These are phyloP conservation scores for Hypselothyrea guttata DNA, from an alignment of 2,888 invertebrate species.

Conservation along the genomic window DNA sequence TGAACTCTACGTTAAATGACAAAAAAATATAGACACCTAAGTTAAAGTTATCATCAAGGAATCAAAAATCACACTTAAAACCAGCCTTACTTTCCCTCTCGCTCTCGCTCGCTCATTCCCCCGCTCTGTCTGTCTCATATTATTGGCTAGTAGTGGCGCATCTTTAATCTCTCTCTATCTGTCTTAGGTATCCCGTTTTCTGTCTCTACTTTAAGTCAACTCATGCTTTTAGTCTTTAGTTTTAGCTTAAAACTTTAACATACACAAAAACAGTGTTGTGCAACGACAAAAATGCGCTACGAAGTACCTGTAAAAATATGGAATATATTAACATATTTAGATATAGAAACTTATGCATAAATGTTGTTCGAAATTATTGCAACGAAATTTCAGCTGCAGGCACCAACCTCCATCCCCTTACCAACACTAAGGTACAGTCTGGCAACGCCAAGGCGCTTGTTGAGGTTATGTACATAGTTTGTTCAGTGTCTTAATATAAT, in stretches of 20 bases:
- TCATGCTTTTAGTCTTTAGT: conserved; percentile 50
- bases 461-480: conserved; percentile 7
- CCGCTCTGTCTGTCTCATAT: conserved; percentile 13
- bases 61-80: too few species aligned
- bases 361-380: conserved; percentile 4
- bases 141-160: conserved; percentile 49
- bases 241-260: conserved; percentile 47
- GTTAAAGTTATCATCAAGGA: too few species aligned
- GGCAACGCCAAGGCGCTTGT: too few species aligned
- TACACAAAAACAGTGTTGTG: conserved; percentile 36
- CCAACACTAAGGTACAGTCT: too few species aligned
- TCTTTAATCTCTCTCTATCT: conserved; percentile 33
- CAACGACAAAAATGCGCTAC: conserved; percentile 70
- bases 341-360: conserved; percentile 6
- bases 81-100: neutral
- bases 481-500: conserved; percentile 20
- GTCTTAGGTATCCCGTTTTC: neutral
- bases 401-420: neutral
- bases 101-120: conserved; percentile 1
- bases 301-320: conserved; percentile 75
- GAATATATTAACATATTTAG: conserved; percentile 24
- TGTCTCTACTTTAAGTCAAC: neutral
- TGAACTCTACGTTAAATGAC: conserved; percentile 10
- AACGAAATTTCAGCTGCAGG: conserved; percentile 29
- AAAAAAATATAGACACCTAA: conserved; percentile 8